Evolutionary conservation across 2,113 vertebrate species (phyloP).

Genomic region (Tachycineta bicolor): DNA sequence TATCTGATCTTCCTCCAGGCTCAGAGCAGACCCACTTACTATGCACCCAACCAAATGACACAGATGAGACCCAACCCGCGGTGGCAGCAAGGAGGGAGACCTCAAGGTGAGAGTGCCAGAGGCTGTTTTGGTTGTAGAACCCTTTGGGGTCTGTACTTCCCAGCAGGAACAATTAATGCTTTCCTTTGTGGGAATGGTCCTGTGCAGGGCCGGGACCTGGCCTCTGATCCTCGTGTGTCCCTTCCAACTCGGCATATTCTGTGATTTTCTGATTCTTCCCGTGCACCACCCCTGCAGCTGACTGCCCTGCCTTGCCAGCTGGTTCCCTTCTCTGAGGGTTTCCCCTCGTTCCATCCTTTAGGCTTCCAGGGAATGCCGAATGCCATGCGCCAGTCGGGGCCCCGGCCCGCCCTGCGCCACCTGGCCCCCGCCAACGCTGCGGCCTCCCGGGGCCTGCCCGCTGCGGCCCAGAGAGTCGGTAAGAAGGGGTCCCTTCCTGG

Average conservation of each 20-base stretch:
- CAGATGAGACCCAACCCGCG: conserved; percentile 96
- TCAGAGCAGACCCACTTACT: conserved; percentile 96
- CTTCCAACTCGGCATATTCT: neutral
- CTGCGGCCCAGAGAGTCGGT: conserved; percentile 86
- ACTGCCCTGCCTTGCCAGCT: neutral
- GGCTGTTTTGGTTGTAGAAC: neutral
- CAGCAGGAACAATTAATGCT: neutral
- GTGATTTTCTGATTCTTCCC: neutral
- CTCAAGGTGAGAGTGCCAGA: conserved; percentile 83
- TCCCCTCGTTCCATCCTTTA: neutral
- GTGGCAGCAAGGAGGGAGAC: conserved; percentile 96
- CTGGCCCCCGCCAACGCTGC: conserved; percentile 84
- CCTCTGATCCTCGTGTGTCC: neutral
- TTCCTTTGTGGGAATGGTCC: neutral
- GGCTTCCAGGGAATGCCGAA: conserved; percentile 93
- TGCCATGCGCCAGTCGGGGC: conserved; percentile 92
- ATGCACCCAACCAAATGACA: conserved; percentile 93
- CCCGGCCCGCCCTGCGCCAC: conserved; percentile 88
- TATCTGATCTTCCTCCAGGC: conserved; percentile 75
- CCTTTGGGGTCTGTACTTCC: neutral
- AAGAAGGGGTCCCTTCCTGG: conserved; percentile 69
- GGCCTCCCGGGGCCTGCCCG: conserved; percentile 86
- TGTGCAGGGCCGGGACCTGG: neutral
- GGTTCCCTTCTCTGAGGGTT: neutral
- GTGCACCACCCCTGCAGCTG: neutral